Percentiles rank a stretch among this genome's conserved stretches.
Evolutionary conservation across 1,140 invertebrate genomes (phyloP).

Genomic region (Holotrichia oblita): DNA sequence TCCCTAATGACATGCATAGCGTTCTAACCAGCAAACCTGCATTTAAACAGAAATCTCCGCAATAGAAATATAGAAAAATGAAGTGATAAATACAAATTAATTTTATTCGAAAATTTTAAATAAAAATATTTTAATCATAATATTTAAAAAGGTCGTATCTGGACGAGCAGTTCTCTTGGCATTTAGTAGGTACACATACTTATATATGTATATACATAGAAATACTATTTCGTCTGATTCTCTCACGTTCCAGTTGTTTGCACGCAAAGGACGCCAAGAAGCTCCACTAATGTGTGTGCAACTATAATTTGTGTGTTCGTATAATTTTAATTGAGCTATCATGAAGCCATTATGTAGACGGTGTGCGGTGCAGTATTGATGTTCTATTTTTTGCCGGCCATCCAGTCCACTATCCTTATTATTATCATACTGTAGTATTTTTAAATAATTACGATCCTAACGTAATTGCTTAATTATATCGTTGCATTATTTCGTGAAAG

Average conservation of each 20-base stretch:
- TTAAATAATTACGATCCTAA: neutral
- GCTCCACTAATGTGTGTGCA: neutral
- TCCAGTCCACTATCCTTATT: neutral
- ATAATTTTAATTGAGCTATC: conserved; percentile 14
- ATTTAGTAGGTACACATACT: no score
- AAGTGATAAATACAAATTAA: no score
- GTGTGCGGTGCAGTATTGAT: conserved; percentile 11
- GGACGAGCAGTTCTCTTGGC: no score
- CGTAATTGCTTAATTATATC: conserved; percentile 3
- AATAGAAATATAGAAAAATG: no score
- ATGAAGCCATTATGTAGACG: neutral
- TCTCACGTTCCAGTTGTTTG: conserved; percentile 6
- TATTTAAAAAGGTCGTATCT: neutral
- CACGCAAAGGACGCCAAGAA: conserved; percentile 10
- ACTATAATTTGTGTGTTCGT: conserved; percentile 13
- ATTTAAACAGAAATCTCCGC: no score
- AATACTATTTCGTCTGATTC: neutral
- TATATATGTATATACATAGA: no score
- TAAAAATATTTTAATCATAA: no score
- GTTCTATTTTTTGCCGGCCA: neutral
- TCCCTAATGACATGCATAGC: no score
- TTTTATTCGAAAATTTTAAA: no score
- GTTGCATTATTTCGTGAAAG: neutral
- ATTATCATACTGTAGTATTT: neutral
- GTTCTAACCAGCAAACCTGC: no score